Evolutionary conservation across 2,113 vertebrate genomes (phyloP).

Genomic region (Notiomystis cincta): DNA sequence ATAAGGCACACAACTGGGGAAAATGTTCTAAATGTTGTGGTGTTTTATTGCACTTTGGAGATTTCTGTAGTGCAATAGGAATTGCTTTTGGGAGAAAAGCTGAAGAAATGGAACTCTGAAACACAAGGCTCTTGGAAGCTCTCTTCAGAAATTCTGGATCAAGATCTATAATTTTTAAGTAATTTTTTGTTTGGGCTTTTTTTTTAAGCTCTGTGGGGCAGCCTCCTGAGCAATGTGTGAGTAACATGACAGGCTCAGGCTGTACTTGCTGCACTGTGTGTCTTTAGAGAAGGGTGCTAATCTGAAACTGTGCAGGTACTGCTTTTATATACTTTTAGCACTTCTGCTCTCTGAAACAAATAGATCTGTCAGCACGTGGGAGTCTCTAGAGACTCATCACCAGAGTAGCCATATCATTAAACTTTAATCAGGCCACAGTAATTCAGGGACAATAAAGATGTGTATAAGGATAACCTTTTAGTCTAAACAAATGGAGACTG

Average conservation of each 20-base stretch:
- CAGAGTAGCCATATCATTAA: background rate
- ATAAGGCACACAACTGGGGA: background rate
- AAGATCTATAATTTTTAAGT: background rate
- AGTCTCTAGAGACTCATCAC: background rate
- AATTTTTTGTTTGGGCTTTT: background rate
- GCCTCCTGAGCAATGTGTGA: background rate
- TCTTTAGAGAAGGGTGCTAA: background rate
- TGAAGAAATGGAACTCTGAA: background rate
- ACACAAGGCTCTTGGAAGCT: background rate
- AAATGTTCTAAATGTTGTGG: background rate
- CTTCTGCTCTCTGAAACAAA: background rate
- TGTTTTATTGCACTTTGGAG: background rate
- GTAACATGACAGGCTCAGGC: background rate
- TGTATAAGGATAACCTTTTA: background rate
- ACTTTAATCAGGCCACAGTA: background rate
- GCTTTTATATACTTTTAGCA: background rate
- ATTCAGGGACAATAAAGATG: background rate
- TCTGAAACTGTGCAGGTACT: background rate
- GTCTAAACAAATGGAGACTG: background rate
- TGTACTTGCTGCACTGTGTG: too few species aligned
- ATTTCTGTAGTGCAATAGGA: background rate
- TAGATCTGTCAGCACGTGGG: background rate
- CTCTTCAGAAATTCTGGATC: background rate
- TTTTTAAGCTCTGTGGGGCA: background rate
- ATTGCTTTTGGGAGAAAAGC: background rate